Percentiles rank a stretch among this genome's conserved stretches.
These are phyloP conservation scores for Stylophora pistillata DNA, from an alignment of 64 coral and sea anemone genomes.

Conservation along the genomic window DNA sequence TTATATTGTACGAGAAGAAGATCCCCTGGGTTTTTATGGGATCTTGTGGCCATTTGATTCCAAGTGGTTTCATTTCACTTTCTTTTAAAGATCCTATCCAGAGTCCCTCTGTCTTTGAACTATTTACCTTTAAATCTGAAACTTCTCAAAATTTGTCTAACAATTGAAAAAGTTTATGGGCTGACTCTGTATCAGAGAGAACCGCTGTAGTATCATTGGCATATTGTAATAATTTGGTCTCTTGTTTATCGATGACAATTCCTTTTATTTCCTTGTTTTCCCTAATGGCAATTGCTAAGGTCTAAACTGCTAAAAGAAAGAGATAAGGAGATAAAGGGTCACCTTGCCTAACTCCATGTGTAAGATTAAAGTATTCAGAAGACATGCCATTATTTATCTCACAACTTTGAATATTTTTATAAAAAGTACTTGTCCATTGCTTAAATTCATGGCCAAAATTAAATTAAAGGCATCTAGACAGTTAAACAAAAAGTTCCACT, in stretches of 20 bases:
- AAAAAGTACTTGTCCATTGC: neutral
- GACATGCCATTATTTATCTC: no score
- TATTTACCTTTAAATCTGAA: neutral
- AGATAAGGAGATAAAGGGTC: neutral
- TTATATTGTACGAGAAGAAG: neutral
- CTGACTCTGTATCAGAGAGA: neutral
- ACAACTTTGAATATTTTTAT: no score
- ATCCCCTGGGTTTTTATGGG: neutral
- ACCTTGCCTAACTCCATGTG: neutral
- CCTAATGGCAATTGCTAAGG: constrained; percentile 8
- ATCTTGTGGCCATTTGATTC: neutral
- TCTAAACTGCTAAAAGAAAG: neutral
- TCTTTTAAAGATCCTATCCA: neutral
- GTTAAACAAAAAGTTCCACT: constrained; percentile 8
- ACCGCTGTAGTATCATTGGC: neutral
- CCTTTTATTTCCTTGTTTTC: no score
- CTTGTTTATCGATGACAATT: no score
- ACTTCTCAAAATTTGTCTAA: neutral
- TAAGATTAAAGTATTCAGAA: no score
- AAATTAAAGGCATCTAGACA: neutral
- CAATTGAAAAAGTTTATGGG: constrained; percentile 1
- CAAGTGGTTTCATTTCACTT: neutral
- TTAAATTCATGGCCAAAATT: constrained; percentile 1
- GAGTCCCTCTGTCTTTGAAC: neutral
- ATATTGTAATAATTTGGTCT: no score